A percentile compares a stretch with the other conserved stretches of the same genome.
Evolutionary conservation across 2,113 vertebrate genomes (phyloP).

Genomic region (Embiotoca jacksoni): DNA sequence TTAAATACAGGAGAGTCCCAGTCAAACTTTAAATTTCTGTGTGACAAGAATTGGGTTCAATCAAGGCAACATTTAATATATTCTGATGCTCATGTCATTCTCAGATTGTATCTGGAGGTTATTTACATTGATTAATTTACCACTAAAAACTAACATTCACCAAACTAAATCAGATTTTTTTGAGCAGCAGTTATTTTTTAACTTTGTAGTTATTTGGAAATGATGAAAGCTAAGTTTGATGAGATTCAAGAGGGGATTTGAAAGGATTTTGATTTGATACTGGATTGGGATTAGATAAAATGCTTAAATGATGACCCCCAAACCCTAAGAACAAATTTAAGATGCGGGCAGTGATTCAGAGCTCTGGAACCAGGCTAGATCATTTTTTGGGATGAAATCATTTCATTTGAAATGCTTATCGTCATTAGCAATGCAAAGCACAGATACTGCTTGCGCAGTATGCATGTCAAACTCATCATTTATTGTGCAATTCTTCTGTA

Average conservation of each 20-base stretch:
- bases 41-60: neutral
- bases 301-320: neutral
- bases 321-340: slow-evolving; percentile 4
- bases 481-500: too few species aligned
- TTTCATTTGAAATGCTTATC: neutral
- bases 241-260: slow-evolving; percentile 2
- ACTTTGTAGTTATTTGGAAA: neutral
- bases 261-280: slow-evolving; percentile 3
- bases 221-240: slow-evolving; percentile 1
- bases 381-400: too few species aligned
- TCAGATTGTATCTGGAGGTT: neutral
- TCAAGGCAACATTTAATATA: too few species aligned
- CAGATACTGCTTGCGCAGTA: neutral
- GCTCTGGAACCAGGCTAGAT: neutral
- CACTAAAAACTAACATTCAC: neutral
- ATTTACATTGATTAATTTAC: too few species aligned
- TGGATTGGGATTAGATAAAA: neutral
- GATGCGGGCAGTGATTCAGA: neutral
- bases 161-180: neutral
- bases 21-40: neutral
- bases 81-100: neutral
- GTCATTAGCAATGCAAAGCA: neutral
- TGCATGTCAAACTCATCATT: neutral
- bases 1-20: neutral
- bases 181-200: neutral